phyloP scores from a whole-genome alignment of 2,797 vertebrate genomes.

The Pseudochaenichthys georgianus region DNA sequence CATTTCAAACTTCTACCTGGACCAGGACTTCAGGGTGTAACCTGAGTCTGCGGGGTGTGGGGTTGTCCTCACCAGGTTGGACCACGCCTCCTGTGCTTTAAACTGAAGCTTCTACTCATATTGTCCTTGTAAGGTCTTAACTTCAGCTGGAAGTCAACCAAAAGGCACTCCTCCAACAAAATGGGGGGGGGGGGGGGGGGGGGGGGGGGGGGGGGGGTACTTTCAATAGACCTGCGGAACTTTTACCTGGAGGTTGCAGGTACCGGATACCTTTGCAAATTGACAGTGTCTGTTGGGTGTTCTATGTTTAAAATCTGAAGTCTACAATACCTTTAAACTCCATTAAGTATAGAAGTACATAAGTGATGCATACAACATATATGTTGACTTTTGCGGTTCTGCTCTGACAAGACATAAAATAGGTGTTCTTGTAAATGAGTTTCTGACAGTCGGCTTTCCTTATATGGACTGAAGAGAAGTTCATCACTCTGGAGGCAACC shows the following conservation, averaged over 20 bases:
- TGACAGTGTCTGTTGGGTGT: too few species aligned
- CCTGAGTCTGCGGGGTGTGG: neutral
- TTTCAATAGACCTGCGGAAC: neutral
- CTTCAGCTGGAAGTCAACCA: constrained; percentile 14
- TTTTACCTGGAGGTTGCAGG: neutral
- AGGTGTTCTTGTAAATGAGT: too few species aligned
- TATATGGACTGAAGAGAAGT: neutral
- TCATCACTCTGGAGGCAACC: constrained; percentile 11
- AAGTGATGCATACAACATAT: neutral
- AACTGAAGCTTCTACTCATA: neutral
- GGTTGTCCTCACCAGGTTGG: neutral
- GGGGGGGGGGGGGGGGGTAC: neutral
- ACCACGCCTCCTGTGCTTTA: neutral
- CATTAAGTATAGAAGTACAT: too few species aligned
- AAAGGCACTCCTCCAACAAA: constrained; percentile 18
- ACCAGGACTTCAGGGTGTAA: neutral
- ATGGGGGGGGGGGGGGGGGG: neutral
- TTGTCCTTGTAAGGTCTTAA: constrained; percentile 57
- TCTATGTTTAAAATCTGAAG: too few species aligned
- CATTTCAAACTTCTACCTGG: neutral
- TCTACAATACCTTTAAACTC: neutral
- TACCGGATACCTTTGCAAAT: neutral
- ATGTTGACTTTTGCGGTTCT: neutral
- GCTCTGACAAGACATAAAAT: neutral
- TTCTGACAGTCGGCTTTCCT: neutral